phyloP scores from a whole-genome alignment of 2,113 vertebrate species.

The Channa argus region DNA sequence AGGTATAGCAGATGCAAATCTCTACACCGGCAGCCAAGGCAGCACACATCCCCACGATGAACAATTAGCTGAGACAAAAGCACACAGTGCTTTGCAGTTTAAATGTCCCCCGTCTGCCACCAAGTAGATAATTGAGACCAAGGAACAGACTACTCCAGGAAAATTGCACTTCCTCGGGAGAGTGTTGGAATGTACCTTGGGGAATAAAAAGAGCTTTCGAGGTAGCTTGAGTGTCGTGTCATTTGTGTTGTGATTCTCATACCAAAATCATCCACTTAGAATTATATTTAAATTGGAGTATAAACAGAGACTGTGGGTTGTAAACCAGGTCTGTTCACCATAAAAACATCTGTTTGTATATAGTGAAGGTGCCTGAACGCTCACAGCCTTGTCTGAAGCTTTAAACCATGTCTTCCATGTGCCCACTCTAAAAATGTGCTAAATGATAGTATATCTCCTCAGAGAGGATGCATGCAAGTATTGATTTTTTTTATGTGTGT shows the following conservation, averaged over 20 bases:
- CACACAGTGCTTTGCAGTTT: slow-evolving; percentile 58
- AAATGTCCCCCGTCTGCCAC: slow-evolving; percentile 76
- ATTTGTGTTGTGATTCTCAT: slow-evolving; percentile 59
- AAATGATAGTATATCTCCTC: slow-evolving; percentile 49
- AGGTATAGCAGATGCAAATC: slow-evolving; percentile 74
- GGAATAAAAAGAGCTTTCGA: slow-evolving; percentile 57
- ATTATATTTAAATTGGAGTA: slow-evolving; percentile 58
- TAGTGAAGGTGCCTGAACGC: slow-evolving; percentile 48
- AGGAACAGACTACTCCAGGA: slow-evolving; percentile 69
- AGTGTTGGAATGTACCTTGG: slow-evolving; percentile 58
- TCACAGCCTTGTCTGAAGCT: slow-evolving; percentile 40
- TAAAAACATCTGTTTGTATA: slow-evolving; percentile 59
- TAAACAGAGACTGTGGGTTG: slow-evolving; percentile 49
- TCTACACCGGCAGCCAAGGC: slow-evolving; percentile 50
- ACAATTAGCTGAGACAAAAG: slow-evolving; percentile 81
- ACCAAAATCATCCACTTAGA: slow-evolving; percentile 66
- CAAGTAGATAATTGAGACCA: slow-evolving; percentile 77
- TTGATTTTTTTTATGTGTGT: slow-evolving; percentile 21
- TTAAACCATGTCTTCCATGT: slow-evolving; percentile 48
- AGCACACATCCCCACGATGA: slow-evolving; percentile 55
- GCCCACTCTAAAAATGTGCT: slow-evolving; percentile 46
- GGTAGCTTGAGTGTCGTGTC: slow-evolving; percentile 54
- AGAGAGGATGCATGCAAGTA: slow-evolving; percentile 22
- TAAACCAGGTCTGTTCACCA: slow-evolving; percentile 47
- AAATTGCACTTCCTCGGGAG: slow-evolving; percentile 68